Conservation (phyloP, 2,797 vertebrate genomes). For the Sebastes aleutianus region DNA sequence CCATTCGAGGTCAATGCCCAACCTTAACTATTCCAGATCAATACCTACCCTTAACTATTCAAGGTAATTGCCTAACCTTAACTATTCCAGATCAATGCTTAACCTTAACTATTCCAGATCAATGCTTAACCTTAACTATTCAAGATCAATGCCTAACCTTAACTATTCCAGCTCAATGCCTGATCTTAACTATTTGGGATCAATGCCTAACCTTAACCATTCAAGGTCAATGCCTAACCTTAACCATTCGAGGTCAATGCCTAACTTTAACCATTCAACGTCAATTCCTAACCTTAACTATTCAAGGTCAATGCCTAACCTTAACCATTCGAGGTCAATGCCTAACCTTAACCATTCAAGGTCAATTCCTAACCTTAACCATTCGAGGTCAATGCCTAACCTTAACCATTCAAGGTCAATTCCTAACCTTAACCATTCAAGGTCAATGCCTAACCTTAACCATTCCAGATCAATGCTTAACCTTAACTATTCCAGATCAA, state of each 20-base stretch:
- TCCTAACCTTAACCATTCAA: fast-evolving
- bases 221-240: fast-evolving
- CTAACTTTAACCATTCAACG: fast-evolving
- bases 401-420: too few species aligned
- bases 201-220: too few species aligned
- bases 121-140: too few species aligned
- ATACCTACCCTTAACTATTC: too few species aligned
- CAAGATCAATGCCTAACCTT: fast-evolving
- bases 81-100: fast-evolving
- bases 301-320: too few species aligned
- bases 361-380: too few species aligned
- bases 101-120: too few species aligned
- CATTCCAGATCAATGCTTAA: fast-evolving
- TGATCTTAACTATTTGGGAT: fast-evolving
- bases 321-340: fast-evolving
- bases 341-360: too few species aligned
- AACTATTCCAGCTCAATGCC: fast-evolving
- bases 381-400: too few species aligned
- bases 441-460: too few species aligned
- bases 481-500: fast-evolving
- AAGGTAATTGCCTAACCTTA: fast-evolving
- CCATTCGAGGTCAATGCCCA: too few species aligned
- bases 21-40: fast-evolving
- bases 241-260: fast-evolving
- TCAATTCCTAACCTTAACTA: too few species aligned